Base-by-base conservation (phyloP, 2,888 invertebrate species). In the Stenodera caucasica region DNA sequence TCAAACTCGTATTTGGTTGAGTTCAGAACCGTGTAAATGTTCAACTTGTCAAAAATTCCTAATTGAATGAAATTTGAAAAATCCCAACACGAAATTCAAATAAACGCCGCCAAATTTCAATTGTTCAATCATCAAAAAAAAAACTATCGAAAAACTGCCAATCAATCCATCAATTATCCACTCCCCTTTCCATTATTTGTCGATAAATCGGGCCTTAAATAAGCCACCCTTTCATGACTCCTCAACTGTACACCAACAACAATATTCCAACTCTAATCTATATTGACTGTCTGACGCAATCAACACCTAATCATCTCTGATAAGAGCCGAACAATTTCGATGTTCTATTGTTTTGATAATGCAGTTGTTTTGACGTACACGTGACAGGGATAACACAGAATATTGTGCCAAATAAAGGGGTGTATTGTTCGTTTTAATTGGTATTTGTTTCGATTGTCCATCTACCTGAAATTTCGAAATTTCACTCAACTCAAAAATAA, bases 321-420 rank as follows among this genome's bases (percentile, higher is more conserved):
- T 63, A 57, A 65, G 60, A 67, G 61, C 55, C 18, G 3, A 59
- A 30, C 15, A 64, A 64, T 65, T 66, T 70, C 70, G 68, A 58
- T 67, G 45, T 65, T 40, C 57, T 72, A 70, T 72, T 72, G 73
- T 71, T 70, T 65, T 69, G 66, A 72, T 74, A 66, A 72, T 72
- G 63, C 70, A 68, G 40, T 40, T 40, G 40, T 40, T 40, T 40
- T 67, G 70, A 71, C 62, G 57, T 53, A 59, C 69, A 66, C 68
- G 69, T 68, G 70, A 64, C 66, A 66, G 18, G 18, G 18, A 40
- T 18, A 40, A 40, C 66, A 65, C 64, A 57, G 62, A 55, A 63
- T 57, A 62, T 61, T 56, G 51, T 40, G 37, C 57, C 18, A 21
- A 40, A 40, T 40, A 15, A 58, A 58, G 49, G 61, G 60, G 55